Evolutionary conservation across 2,113 vertebrate genomes (phyloP).

Genomic region (Brienomyrus brachyistius): DNA sequence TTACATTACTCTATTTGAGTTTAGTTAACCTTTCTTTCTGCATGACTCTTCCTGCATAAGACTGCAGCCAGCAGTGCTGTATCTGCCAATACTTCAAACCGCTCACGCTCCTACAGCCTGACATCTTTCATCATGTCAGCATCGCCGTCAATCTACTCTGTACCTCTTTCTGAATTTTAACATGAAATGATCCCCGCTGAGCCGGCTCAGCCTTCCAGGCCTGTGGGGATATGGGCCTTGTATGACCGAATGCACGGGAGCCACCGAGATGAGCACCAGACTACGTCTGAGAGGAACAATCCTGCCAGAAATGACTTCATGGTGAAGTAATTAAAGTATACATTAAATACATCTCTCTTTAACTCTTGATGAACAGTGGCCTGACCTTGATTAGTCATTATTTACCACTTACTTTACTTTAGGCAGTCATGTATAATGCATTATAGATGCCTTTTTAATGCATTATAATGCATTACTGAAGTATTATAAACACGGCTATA

Average conservation of each 20-base stretch:
- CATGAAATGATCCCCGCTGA: conserved; percentile 9
- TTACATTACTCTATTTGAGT: neutral
- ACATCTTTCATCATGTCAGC: neutral
- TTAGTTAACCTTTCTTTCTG: neutral
- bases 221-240: neutral
- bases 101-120: neutral
- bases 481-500: too few relatives aligned
- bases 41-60: conserved; percentile 9
- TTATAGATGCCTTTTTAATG: too few relatives aligned
- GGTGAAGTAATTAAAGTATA: neutral
- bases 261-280: neutral
- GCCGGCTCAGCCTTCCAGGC: neutral
- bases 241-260: neutral
- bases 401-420: neutral
- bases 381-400: neutral
- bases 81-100: neutral
- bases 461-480: too few relatives aligned
- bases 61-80: conserved; percentile 1
- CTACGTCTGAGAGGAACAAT: neutral
- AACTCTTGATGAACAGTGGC: neutral
- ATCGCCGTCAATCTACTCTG: neutral
- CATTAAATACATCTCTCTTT: neutral
- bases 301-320: neutral
- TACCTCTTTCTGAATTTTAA: conserved; percentile 11
- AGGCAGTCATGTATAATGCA: too few relatives aligned